Percentiles rank a stretch among this genome's conserved stretches.
These are phyloP conservation scores for Limenitis camilla DNA, from an alignment of 2,888 invertebrate genomes.

Conservation along the genomic window DNA sequence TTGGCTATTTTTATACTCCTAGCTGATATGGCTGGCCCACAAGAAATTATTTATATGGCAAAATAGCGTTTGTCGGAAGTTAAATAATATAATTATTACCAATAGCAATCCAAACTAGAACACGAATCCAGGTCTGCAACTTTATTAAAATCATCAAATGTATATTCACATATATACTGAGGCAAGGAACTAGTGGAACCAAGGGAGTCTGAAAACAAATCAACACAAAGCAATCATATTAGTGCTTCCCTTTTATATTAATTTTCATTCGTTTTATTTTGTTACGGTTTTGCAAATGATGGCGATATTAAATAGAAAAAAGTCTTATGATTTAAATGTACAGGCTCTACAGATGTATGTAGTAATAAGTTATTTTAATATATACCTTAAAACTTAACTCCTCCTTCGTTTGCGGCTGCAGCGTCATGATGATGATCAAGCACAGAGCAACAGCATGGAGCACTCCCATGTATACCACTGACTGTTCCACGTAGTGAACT, in stretches of 20 bases:
- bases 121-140: constrained; percentile 86
- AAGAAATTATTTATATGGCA: too few relatives aligned
- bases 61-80: too few relatives aligned
- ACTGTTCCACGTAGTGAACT: constrained; percentile 27
- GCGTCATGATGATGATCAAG: constrained; percentile 42
- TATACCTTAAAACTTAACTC: constrained; percentile 47
- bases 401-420: constrained; percentile 50
- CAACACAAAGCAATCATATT: not conserved
- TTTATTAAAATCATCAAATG: constrained; percentile 90
- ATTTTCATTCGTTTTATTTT: too few relatives aligned
- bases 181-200: constrained; percentile 86
- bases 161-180: constrained; percentile 88
- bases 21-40: too few relatives aligned
- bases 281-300: too few relatives aligned
- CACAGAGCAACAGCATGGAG: constrained; percentile 40
- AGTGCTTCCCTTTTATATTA: too few relatives aligned
- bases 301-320: too few relatives aligned
- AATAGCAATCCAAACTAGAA: constrained; percentile 89
- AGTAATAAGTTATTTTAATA: too few relatives aligned
- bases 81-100: too few relatives aligned
- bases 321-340: too few relatives aligned
- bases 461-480: constrained; percentile 33
- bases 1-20: too few relatives aligned
- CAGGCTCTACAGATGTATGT: too few relatives aligned
- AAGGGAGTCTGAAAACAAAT: constrained; percentile 80